phyloP scores from a whole-genome alignment of 2,888 invertebrate genomes.

The Pheosia tremula region DNA sequence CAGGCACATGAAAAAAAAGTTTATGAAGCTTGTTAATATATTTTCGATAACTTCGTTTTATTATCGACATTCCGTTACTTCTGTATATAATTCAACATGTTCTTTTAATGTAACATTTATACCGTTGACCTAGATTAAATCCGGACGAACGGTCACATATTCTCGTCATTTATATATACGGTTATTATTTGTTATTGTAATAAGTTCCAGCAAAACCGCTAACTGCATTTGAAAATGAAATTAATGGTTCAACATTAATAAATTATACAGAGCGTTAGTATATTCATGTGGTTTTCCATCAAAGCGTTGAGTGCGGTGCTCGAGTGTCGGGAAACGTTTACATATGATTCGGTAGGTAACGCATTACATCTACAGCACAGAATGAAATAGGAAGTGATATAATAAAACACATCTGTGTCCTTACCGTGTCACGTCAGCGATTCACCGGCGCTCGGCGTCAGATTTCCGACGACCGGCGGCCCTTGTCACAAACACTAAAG shows the following conservation, averaged over 20 bases:
- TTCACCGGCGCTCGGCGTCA: slow-evolving; percentile 27
- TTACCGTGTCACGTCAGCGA: slow-evolving; percentile 38
- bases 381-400: slow-evolving; percentile 48
- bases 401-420: slow-evolving; percentile 68
- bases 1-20: slow-evolving; percentile 29
- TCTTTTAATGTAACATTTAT: slow-evolving; percentile 18
- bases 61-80: slow-evolving; percentile 13
- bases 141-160: slow-evolving; percentile 10
- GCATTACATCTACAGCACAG: slow-evolving; percentile 41
- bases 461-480: slow-evolving; percentile 13
- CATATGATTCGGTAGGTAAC: slow-evolving; percentile 22
- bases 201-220: slow-evolving; percentile 55
- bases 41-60: slow-evolving; percentile 16
- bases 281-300: slow-evolving; percentile 55
- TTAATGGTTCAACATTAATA: slow-evolving; percentile 60
- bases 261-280: slow-evolving; percentile 50
- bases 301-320: slow-evolving; percentile 44
- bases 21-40: slow-evolving; percentile 30
- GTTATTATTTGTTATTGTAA: slow-evolving; percentile 54
- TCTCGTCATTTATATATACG: slow-evolving; percentile 10
- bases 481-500: slow-evolving; percentile 19
- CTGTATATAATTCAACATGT: slow-evolving; percentile 9
- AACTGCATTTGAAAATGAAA: slow-evolving; percentile 63
- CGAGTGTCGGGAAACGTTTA: slow-evolving; percentile 31
- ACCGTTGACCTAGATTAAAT: slow-evolving; percentile 13